Conservation (phyloP, 2,797 vertebrate genomes). For the Crax fasciolata region DNA sequence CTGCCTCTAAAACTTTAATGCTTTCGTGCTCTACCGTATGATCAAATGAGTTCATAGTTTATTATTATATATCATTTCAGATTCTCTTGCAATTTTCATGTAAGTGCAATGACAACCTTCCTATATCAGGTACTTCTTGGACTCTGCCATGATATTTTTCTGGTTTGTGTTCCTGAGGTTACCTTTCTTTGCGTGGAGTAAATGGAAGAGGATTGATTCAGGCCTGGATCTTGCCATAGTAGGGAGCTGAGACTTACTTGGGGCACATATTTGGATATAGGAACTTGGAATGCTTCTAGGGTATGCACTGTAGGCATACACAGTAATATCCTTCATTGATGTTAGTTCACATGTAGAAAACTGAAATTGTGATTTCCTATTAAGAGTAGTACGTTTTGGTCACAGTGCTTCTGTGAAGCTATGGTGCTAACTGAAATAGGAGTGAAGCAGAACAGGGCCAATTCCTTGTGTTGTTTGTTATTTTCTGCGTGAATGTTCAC, state of each 20-base stretch:
- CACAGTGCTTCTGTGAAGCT: not conserved
- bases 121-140: not conserved
- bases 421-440: not conserved
- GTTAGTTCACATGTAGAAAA: not conserved
- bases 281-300: not conserved
- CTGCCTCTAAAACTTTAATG: not conserved
- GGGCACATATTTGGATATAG: not conserved
- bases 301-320: not conserved
- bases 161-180: not conserved
- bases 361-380: not conserved
- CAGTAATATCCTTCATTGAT: not conserved
- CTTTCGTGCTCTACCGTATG: not conserved
- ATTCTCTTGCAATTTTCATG: not conserved
- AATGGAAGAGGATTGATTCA: not conserved
- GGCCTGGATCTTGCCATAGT: not conserved
- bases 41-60: not conserved
- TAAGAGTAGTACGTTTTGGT: not conserved
- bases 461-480: not conserved
- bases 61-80: not conserved
- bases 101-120: not conserved
- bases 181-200: not conserved
- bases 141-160: not conserved
- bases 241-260: not conserved
- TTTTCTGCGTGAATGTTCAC: not conserved
- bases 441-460: not conserved